Evolutionary conservation across 2,888 invertebrate genomes (phyloP).

Genomic region (Ectemnius lituratus): DNA sequence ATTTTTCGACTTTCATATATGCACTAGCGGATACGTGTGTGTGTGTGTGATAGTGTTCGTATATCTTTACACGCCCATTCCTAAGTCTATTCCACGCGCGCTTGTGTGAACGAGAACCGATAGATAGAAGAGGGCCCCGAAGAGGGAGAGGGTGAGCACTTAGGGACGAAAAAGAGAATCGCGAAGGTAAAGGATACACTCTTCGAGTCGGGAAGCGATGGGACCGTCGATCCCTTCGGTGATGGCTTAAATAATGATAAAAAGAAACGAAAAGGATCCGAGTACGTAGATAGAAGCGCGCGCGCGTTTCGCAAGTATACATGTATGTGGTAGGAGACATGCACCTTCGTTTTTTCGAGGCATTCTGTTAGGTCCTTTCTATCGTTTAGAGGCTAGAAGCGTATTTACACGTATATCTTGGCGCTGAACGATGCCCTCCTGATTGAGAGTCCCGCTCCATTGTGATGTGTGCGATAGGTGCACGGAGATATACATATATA

Average conservation of each 20-base stretch:
- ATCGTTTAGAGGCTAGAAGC: slow-evolving; percentile 9
- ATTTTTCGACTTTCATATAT: slow-evolving; percentile 29
- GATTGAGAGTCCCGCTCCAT: slow-evolving; percentile 61
- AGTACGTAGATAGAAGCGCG: neutral
- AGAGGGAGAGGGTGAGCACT: neutral
- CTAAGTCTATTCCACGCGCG: slow-evolving; percentile 22
- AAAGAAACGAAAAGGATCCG: neutral
- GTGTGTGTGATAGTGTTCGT: slow-evolving; percentile 19
- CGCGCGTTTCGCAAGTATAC: neutral
- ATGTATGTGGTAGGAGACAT: neutral
- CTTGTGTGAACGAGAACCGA: slow-evolving; percentile 2
- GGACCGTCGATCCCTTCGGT: neutral
- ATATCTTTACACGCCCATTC: slow-evolving; percentile 31
- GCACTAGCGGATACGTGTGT: slow-evolving; percentile 21
- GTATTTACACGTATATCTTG: slow-evolving; percentile 18
- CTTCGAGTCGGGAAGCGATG: neutral
- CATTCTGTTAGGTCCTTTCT: slow-evolving; percentile 19
- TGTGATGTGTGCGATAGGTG: slow-evolving; percentile 55
- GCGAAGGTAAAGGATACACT: neutral
- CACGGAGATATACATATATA: slow-evolving; percentile 29
- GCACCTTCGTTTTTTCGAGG: slow-evolving; percentile 31
- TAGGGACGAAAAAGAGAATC: neutral
- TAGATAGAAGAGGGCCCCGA: neutral
- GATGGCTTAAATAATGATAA: too few relatives aligned
- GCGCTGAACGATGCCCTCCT: slow-evolving; percentile 62